Conservation (phyloP, 2,888 invertebrate species). For the Acholoe squamosa region DNA sequence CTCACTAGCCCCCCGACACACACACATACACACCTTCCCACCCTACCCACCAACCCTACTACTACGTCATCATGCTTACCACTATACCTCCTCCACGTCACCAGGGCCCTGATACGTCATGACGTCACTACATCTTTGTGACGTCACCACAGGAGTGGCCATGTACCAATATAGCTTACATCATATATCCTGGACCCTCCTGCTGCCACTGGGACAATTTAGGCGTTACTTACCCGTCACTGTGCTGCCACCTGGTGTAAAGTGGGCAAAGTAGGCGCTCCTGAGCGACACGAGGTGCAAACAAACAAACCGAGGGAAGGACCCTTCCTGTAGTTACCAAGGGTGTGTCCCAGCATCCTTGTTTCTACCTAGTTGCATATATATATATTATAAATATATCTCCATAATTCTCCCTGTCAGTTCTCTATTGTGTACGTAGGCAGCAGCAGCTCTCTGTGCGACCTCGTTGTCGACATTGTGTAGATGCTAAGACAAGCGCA, state of each 20-base stretch:
- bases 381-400: too few relatives aligned
- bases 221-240: background rate
- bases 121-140: background rate
- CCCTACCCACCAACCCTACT: background rate
- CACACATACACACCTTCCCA: background rate
- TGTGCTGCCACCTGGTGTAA: background rate
- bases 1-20: too few relatives aligned
- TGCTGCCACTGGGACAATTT: background rate
- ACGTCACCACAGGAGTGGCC: background rate
- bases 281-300: slow-evolving; percentile 5
- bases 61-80: background rate
- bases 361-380: too few relatives aligned
- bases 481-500: background rate
- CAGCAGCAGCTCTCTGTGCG: too few relatives aligned
- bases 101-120: too few relatives aligned
- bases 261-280: background rate
- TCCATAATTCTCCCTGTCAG: background rate
- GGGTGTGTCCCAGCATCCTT: slow-evolving; percentile 46
- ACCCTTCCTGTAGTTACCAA: background rate
- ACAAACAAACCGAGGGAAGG: background rate
- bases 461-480: background rate
- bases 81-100: slow-evolving; percentile 59
- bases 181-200: background rate
- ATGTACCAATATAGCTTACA: slow-evolving; percentile 36
- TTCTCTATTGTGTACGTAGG: slow-evolving; percentile 50